These are phyloP conservation scores for Thysanoteuthis rhombus DNA, from an alignment of 2,888 invertebrate species.

Conservation along the genomic window DNA sequence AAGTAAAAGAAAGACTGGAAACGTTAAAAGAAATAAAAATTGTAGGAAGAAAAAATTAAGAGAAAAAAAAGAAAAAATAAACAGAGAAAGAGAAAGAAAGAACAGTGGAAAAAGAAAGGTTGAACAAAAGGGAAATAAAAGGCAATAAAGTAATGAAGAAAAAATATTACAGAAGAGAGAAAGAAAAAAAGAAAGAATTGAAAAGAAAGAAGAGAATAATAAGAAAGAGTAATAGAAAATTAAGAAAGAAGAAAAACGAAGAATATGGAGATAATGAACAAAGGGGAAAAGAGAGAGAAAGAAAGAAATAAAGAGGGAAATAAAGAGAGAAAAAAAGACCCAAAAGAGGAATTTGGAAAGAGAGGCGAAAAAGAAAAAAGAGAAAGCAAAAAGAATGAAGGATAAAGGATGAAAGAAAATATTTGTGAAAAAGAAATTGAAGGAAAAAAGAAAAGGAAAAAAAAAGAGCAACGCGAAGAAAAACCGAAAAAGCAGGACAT, in stretches of 20 bases:
- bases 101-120: not conserved
- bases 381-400: no score
- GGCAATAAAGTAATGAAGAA: not conserved
- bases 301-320: not conserved
- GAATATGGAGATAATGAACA: not conserved
- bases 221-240: not conserved
- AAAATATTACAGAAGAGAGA: rapidly evolving
- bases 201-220: not conserved
- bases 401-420: not conserved
- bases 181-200: not conserved
- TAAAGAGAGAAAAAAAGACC: no score
- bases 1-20: not conserved
- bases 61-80: not conserved
- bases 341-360: no score
- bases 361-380: no score
- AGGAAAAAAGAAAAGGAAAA: no score
- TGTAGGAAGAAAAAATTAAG: not conserved
- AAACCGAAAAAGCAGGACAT: no score
- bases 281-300: not conserved
- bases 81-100: not conserved
- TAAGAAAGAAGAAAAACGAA: not conserved
- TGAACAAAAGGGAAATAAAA: no score
- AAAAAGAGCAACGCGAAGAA: not conserved
- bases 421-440: not conserved
- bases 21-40: not conserved